Conservation (phyloP, 2,888 invertebrate species). For the Acronicta leporina region DNA sequence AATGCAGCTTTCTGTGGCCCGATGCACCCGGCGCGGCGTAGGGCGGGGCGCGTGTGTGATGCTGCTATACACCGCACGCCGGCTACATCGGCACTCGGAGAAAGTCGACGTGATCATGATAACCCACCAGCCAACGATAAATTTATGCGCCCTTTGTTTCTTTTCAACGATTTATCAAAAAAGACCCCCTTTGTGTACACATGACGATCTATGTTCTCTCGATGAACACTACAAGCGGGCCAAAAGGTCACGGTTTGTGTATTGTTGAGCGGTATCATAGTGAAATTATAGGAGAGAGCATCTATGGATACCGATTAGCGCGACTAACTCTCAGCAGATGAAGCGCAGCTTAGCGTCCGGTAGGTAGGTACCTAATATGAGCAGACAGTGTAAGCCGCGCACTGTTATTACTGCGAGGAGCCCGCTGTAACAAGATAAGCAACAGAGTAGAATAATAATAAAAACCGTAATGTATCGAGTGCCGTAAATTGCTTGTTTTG, state of each 20-base stretch:
- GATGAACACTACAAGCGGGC: constrained; percentile 66
- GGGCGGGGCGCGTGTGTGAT: constrained; percentile 57
- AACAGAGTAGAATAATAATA: constrained; percentile 75
- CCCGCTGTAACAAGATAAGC: constrained; percentile 73
- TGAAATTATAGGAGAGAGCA: constrained; percentile 29
- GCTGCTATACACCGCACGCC: constrained; percentile 53
- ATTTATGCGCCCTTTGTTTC: constrained; percentile 88
- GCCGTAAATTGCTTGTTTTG: constrained; percentile 81
- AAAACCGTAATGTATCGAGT: constrained; percentile 78
- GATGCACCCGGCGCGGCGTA: constrained; percentile 36
- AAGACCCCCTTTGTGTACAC: constrained; percentile 68
- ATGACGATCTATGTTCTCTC: constrained; percentile 48
- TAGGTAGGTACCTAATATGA: constrained; percentile 51
- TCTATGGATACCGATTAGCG: constrained; percentile 14
- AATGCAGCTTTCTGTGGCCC: constrained; percentile 52
- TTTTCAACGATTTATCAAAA: constrained; percentile 86
- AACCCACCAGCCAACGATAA: constrained; percentile 78
- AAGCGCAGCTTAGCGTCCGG: constrained; percentile 43
- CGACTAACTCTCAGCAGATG: constrained; percentile 27
- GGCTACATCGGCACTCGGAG: constrained; percentile 76
- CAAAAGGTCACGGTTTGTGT: constrained; percentile 62
- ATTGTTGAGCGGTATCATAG: constrained; percentile 41
- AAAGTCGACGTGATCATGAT: constrained; percentile 85
- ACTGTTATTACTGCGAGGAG: constrained; percentile 68
- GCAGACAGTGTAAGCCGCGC: constrained; percentile 50